phyloP scores from a whole-genome alignment of 2,888 invertebrate species.

The Crematogaster levior region DNA sequence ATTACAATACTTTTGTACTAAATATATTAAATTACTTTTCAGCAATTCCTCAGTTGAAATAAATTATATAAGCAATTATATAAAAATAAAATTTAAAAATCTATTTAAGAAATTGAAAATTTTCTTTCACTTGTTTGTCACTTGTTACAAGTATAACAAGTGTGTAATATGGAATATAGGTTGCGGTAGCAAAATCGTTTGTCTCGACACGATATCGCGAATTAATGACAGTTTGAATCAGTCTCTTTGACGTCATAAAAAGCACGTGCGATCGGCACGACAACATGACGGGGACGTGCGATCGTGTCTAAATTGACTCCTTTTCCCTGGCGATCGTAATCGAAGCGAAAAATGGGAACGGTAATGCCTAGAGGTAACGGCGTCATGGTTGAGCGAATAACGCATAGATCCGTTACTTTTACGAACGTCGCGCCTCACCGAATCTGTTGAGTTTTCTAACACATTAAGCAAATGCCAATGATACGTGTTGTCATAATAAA shows the following conservation, averaged over 20 bases:
- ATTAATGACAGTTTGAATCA: conserved; percentile 1
- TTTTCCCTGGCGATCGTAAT: conserved; percentile 20
- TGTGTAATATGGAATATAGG: conserved; percentile 6
- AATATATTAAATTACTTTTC: too few species aligned
- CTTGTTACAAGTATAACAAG: background rate
- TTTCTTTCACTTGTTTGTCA: background rate
- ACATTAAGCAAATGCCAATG: conserved; percentile 49
- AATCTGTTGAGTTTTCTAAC: conserved; percentile 47
- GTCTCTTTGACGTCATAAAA: conserved; percentile 11
- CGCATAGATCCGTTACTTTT: conserved; percentile 66
- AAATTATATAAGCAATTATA: background rate
- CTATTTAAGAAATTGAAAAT: background rate
- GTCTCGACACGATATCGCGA: background rate
- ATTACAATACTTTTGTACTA: too few species aligned
- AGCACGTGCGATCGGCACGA: background rate
- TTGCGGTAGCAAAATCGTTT: conserved; percentile 13
- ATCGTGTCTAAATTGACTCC: conserved; percentile 15
- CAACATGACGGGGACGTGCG: background rate
- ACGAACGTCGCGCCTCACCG: conserved; percentile 50
- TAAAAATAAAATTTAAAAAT: conserved; percentile 2
- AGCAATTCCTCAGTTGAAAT: background rate
- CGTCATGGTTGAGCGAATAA: conserved; percentile 63
- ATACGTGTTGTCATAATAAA: conserved; percentile 39
- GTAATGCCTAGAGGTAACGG: conserved; percentile 65
- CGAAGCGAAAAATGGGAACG: conserved; percentile 61